Conservation (phyloP, 2,113 vertebrate species). For the Rhynchomys soricoides region DNA sequence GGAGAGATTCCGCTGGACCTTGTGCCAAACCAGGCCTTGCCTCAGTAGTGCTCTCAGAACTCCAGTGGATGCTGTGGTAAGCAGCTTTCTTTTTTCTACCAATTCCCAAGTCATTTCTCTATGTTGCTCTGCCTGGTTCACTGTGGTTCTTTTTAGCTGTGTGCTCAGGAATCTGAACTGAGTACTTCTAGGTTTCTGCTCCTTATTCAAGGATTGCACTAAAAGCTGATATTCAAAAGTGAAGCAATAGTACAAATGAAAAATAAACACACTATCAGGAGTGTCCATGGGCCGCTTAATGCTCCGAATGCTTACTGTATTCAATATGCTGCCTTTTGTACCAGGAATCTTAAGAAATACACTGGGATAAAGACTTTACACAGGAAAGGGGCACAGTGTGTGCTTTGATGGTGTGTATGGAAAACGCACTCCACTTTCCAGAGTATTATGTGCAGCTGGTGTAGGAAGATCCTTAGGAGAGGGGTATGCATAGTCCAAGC, state of each 20-base stretch:
- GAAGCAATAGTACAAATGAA: not conserved
- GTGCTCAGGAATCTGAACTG: not conserved
- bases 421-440: too few relatives aligned
- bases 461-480: not conserved
- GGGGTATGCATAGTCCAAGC: not conserved
- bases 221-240: not conserved
- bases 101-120: not conserved
- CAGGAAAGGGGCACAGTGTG: not conserved
- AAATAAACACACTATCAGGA: not conserved
- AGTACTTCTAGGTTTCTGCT: not conserved
- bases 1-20: not conserved
- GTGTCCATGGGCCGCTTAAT: not conserved
- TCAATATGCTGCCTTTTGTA: not conserved
- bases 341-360: not conserved
- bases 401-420: not conserved
- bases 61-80: too few relatives aligned
- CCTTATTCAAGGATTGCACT: not conserved
- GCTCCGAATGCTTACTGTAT: not conserved
- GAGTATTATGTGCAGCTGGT: not conserved
- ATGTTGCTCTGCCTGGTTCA: not conserved
- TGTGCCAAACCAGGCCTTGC: not conserved
- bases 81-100: not conserved
- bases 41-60: not conserved
- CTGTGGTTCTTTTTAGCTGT: not conserved
- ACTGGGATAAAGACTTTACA: not conserved